These are phyloP conservation scores for Enhydra lutris DNA, from an alignment of 2,113 vertebrate species.

Conservation along the genomic window DNA sequence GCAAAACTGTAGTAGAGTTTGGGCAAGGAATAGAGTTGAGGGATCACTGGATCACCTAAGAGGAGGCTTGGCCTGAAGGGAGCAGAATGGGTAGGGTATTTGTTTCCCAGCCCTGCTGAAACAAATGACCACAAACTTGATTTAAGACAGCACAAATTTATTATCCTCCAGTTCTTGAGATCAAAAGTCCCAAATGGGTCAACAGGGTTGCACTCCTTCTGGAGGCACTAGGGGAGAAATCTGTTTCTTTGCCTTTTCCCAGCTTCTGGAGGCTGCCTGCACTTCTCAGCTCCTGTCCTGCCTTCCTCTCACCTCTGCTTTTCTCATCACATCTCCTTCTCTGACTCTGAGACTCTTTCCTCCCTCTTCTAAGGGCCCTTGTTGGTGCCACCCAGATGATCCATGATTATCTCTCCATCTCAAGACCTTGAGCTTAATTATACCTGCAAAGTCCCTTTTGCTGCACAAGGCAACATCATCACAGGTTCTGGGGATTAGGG, in stretches of 20 bases:
- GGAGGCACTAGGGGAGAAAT: too few relatives aligned
- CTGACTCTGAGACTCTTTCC: background rate
- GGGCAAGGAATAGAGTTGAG: background rate
- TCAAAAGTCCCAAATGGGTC: background rate
- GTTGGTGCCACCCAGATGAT: background rate
- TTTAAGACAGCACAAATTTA: background rate
- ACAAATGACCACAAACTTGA: background rate
- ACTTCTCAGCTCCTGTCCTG: too few relatives aligned
- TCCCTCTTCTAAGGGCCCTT: background rate
- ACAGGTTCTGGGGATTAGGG: background rate
- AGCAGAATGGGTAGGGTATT: accelerated
- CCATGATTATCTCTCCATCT: background rate
- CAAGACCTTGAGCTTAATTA: background rate
- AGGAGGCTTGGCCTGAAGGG: background rate
- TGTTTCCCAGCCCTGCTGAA: background rate
- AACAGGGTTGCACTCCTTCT: background rate
- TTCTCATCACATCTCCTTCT: background rate
- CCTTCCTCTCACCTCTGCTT: background rate
- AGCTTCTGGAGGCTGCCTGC: background rate
- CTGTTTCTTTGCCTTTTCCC: background rate
- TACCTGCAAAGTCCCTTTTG: background rate
- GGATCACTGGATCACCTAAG: background rate
- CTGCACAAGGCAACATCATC: background rate
- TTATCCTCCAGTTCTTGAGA: background rate
- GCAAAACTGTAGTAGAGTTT: too few relatives aligned